phyloP scores from a whole-genome alignment of 2,888 invertebrate genomes.

The Meloe dianella region DNA sequence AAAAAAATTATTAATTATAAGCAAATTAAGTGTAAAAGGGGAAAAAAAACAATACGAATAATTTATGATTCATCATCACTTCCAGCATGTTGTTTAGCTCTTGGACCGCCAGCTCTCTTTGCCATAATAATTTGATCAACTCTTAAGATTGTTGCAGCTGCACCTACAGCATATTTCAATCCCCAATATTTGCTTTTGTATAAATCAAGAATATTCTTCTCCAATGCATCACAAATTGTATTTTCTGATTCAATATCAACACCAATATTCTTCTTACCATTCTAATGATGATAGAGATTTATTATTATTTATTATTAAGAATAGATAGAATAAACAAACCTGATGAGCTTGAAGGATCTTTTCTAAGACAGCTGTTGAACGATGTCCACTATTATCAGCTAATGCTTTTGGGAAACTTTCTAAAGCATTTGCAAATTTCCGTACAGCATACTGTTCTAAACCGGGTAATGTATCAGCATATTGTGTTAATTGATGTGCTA shows the following conservation, averaged over 20 bases:
- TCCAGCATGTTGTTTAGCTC: constrained; percentile 69
- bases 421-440: constrained; percentile 89
- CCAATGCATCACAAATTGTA: constrained; percentile 75
- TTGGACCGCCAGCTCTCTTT: constrained; percentile 95
- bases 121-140: constrained; percentile 99
- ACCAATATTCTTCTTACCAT: constrained; percentile 77
- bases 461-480: constrained; percentile 94
- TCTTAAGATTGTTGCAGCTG: constrained; percentile 89
- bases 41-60: not conserved
- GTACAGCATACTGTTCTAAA: constrained; percentile 94
- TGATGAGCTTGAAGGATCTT: constrained; percentile 94
- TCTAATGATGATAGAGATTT: constrained; percentile 53
- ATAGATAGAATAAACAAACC: constrained; percentile 50
- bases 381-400: constrained; percentile 93
- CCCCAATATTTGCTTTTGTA: constrained; percentile 91
- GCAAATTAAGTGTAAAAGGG: not conserved
- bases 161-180: constrained; percentile 92
- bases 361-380: constrained; percentile 84
- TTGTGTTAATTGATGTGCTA: constrained; percentile 83
- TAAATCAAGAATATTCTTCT: constrained; percentile 82
- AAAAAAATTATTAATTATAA: not conserved
- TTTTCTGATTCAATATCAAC: constrained; percentile 86
- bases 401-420: constrained; percentile 91
- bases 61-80: constrained; percentile 72
- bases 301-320: constrained; percentile 29